These are phyloP conservation scores for Synergus itoensis DNA, from an alignment of 2,888 invertebrate genomes.

Conservation along the genomic window DNA sequence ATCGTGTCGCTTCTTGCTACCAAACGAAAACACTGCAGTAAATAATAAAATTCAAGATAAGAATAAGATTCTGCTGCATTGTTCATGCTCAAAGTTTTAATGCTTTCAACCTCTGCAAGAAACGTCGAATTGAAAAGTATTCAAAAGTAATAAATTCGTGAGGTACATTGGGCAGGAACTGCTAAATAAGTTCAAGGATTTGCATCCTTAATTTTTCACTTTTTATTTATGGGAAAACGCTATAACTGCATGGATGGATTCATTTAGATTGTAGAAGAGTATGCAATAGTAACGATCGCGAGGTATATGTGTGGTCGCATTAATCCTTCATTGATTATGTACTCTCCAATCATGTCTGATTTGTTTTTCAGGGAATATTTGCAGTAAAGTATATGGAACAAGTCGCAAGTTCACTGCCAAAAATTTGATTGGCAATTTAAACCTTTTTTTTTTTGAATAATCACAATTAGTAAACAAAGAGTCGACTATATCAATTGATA, in stretches of 20 bases:
- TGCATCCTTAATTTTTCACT: not conserved
- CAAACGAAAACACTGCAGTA: not conserved
- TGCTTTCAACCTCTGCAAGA: too few species aligned
- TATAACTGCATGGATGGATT: not conserved
- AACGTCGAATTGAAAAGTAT: not conserved
- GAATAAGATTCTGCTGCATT: not conserved
- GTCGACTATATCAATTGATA: not conserved
- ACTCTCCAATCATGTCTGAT: conserved; percentile 1
- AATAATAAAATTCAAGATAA: not conserved
- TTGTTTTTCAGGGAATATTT: not conserved
- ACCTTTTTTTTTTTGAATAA: not conserved
- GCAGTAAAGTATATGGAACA: not conserved
- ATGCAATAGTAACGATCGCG: not conserved
- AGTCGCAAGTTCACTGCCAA: not conserved
- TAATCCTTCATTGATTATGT: not conserved
- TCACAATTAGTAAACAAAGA: conserved; percentile 1
- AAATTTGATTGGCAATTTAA: not conserved
- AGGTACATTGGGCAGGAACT: too few species aligned
- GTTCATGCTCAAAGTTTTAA: not conserved
- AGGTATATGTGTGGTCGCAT: not conserved
- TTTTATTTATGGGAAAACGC: not conserved
- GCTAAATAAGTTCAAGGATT: too few species aligned
- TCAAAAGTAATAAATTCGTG: too few species aligned
- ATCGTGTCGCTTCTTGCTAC: conserved; percentile 51
- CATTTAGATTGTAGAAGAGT: not conserved